Conservation (phyloP, 2,797 vertebrate species). For the Coranthus polyacanthus region DNA sequence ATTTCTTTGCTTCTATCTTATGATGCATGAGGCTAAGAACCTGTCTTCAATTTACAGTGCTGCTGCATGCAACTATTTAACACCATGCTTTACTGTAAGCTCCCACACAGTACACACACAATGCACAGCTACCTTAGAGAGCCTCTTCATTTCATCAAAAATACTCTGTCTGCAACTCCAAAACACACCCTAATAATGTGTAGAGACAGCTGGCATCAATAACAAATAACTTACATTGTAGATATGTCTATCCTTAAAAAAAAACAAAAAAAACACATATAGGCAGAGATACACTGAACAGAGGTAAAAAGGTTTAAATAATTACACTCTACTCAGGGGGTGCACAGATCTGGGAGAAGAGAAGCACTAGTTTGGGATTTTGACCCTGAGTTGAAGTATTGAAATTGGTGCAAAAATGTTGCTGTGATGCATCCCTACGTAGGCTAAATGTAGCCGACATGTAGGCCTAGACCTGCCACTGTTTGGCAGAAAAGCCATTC, state of each 20-base stretch:
- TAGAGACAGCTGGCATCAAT: constrained; percentile 67
- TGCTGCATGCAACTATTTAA: constrained; percentile 64
- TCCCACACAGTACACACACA: constrained; percentile 33
- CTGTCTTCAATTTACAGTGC: not conserved
- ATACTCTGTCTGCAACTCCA: constrained; percentile 98
- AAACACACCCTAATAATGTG: constrained; percentile 91
- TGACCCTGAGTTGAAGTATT: too few relatives aligned
- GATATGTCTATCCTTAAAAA: too few relatives aligned
- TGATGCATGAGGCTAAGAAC: not conserved
- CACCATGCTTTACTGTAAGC: constrained; percentile 44
- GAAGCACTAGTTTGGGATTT: too few relatives aligned
- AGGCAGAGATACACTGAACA: too few relatives aligned
- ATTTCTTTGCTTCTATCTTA: not conserved
- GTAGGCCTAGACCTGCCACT: not conserved
- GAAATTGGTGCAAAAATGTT: too few relatives aligned
- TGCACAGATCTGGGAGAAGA: too few relatives aligned
- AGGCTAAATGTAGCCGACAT: not conserved
- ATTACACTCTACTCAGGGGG: too few relatives aligned
- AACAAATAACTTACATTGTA: constrained; percentile 25
- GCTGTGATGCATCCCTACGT: too few relatives aligned
- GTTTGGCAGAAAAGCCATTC: constrained; percentile 4
- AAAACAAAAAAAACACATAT: too few relatives aligned
- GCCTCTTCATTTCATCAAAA: constrained; percentile 99
- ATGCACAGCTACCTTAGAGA: constrained; percentile 90
- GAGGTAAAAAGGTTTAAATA: too few relatives aligned